A percentile compares a stretch with the other conserved stretches of the same genome.
These are phyloP conservation scores for Caenorhabditis zanzibari DNA, from an alignment of 2,888 invertebrate genomes.

Conservation along the genomic window DNA sequence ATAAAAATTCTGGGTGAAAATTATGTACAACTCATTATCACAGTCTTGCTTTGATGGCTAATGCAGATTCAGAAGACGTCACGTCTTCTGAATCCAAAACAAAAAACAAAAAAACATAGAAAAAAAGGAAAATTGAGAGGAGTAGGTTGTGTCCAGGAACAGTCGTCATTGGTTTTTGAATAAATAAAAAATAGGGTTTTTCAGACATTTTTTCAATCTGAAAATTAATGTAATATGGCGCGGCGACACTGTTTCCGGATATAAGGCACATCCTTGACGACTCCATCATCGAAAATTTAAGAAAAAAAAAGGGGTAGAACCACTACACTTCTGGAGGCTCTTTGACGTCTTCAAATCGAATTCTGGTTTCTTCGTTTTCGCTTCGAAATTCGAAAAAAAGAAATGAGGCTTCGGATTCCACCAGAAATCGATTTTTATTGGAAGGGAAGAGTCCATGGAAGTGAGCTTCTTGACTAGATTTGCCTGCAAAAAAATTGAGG, in stretches of 20 bases:
- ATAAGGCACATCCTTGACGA: conserved; percentile 27
- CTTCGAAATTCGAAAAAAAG: too few species aligned
- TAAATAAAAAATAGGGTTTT: neutral
- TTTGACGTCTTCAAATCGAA: conserved; percentile 4
- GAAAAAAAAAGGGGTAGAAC: conserved; percentile 17
- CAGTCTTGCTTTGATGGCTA: conserved; percentile 51
- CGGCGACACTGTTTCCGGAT: conserved; percentile 66
- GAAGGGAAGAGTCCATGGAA: neutral
- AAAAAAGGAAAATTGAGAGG: conserved; percentile 41
- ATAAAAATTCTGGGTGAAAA: conserved; percentile 17
- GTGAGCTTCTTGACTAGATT: conserved; percentile 35
- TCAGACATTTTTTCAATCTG: neutral
- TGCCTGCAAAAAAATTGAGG: neutral
- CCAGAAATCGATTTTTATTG: conserved; percentile 10
- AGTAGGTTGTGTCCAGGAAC: conserved; percentile 65
- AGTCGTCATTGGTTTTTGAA: conserved; percentile 53
- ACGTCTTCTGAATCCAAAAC: neutral
- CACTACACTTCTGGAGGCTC: neutral
- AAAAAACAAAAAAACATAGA: conserved; percentile 4
- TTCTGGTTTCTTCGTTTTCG: conserved; percentile 40
- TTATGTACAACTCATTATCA: conserved; percentile 62
- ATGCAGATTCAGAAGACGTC: too few species aligned
- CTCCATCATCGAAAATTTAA: conserved; percentile 40
- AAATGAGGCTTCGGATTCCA: conserved; percentile 32
- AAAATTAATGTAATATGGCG: conserved; percentile 65